Percentiles rank a stretch among this genome's conserved stretches.
Conservation (phyloP, 2,888 invertebrate genomes). For the Drosophila leonis region DNA sequence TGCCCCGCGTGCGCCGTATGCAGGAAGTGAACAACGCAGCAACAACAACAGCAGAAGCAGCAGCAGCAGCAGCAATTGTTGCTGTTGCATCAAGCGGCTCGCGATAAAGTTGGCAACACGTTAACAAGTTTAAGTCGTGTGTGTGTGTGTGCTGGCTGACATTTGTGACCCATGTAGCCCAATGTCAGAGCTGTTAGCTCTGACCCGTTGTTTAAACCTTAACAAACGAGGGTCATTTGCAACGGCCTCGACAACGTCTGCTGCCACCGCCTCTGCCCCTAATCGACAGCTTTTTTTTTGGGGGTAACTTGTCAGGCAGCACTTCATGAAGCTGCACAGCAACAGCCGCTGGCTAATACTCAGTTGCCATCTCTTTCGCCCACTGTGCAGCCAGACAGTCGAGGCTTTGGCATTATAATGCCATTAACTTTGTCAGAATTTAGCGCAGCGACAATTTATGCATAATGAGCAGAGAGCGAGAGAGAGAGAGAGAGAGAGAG, state of each 20-base stretch:
- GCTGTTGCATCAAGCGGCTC: slow-evolving; percentile 45
- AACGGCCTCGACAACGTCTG: slow-evolving; percentile 12
- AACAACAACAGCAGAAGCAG: slow-evolving; percentile 16
- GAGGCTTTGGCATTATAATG: slow-evolving; percentile 76
- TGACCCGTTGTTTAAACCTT: slow-evolving; percentile 50
- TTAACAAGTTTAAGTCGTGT: slow-evolving; percentile 45
- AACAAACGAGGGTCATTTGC: slow-evolving; percentile 70
- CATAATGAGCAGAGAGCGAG: slow-evolving; percentile 70
- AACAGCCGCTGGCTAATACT: slow-evolving; percentile 44
- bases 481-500: neutral
- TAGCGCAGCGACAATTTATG: slow-evolving; percentile 76
- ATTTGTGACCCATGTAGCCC: slow-evolving; percentile 66
- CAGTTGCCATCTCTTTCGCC: slow-evolving; percentile 10
- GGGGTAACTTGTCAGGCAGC: slow-evolving; percentile 33
- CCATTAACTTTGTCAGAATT: slow-evolving; percentile 83
- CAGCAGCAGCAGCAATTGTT: slow-evolving; percentile 23
- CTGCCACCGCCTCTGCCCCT: slow-evolving; percentile 2
- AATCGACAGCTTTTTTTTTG: slow-evolving; percentile 45
- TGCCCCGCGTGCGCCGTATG: slow-evolving; percentile 60
- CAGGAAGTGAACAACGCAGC: slow-evolving; percentile 63
- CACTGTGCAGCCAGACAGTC: slow-evolving; percentile 32
- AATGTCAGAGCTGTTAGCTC: slow-evolving; percentile 52
- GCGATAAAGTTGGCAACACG: slow-evolving; percentile 69
- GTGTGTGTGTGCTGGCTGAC: slow-evolving; percentile 45
- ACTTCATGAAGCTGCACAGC: slow-evolving; percentile 37